Base-by-base conservation (phyloP, 2,113 vertebrate genomes). In the Apus apus region DNA sequence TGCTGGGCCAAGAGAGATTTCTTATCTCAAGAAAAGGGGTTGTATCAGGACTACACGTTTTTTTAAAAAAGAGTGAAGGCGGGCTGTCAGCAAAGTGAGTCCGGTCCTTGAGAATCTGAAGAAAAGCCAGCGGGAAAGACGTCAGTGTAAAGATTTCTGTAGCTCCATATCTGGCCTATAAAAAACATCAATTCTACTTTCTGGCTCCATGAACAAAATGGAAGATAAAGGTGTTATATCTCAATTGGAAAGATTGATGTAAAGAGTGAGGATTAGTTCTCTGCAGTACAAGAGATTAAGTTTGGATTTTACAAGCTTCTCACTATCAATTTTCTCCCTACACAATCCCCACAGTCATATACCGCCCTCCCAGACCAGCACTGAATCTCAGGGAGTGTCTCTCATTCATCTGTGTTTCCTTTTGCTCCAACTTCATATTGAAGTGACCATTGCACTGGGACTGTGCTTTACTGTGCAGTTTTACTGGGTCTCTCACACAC, bases 261-360 rank as follows among this genome's bases (percentile, higher is more conserved):
- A 91, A 96, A 83, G 90, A 23, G 15, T 30, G 70, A 91, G 89
- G 95, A 96, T 97, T 97, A 97, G 66, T 96, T 92, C 84, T 87
- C 72, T 85, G 56, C 83, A 61, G 91, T 1, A 19, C 87, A 80
- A 77, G 94, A 94, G 94, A 96, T 97, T 94, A 96, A 22, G 56
- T 93, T 79, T 87, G 89, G 82, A 87, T 94, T 92, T 91, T 91
- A 72, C 72, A 96, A 91, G 87, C 74, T 96, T 83, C 67, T 66
- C 65, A 95, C 94, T 90, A 96, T 89, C 40, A 3, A 32, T 73
- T 85, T 75, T 87, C 84, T 92, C 78, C 67, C 51, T 38, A 71
- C 50, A 43, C 48, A 43, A 43, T 94, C 74, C 38, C 36, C 17
- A 36, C 29, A 50, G 38, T 43, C 60, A 15, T 76, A n/a, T 83